Evolutionary conservation across 2,113 vertebrate species (phyloP), one percentile per base, ranked within the genome.

Genomic region (Circaetus cinerascens): DNA sequence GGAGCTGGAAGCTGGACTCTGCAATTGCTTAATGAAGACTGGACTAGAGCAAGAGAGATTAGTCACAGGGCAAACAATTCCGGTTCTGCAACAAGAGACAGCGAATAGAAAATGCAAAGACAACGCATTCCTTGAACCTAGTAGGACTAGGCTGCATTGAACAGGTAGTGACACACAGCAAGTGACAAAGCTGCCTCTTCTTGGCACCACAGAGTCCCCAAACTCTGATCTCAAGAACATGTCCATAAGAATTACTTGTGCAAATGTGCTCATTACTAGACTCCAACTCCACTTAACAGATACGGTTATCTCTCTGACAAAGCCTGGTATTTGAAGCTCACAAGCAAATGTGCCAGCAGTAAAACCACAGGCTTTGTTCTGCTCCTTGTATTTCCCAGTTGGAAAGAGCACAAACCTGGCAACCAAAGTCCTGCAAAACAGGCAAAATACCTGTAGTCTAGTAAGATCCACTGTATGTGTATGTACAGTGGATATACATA

Each of bases 221-320:
- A 0, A 43, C 15, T 18, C 38, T 25, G 74, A 43, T 41, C 41
- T 55, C 6, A 5, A 36, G 41, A 45, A 34, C 48, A n/a, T 0
- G 0, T 21, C 67, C 59, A 14, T 5, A 38, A 71, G 38, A 67
- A 50, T 34, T 30, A 7, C 27, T 5, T 30, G 67, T 18, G 43
- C 13, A 38, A 46, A 51, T 1, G 23, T 74, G 67, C 90, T 82
- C 56, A 14, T 45, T 50, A 4, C 46, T 14, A 22, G 45, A 5
- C 34, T 77, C 75, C 57, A 20, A 8, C 41, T 72, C 53, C 45
- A 9, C 4, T 45, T 60, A 63, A 30, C 48, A n/a, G 63, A 7
- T 10, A 45, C 0, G 2, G 34, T 34, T 50, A 12, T 40, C 53
- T 74, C 64, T 15, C 45, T 69, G 63, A 30, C 57, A 74, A 46